phyloP scores from a whole-genome alignment of 1,140 invertebrate species.

The Aporrectodea caliginosa region DNA sequence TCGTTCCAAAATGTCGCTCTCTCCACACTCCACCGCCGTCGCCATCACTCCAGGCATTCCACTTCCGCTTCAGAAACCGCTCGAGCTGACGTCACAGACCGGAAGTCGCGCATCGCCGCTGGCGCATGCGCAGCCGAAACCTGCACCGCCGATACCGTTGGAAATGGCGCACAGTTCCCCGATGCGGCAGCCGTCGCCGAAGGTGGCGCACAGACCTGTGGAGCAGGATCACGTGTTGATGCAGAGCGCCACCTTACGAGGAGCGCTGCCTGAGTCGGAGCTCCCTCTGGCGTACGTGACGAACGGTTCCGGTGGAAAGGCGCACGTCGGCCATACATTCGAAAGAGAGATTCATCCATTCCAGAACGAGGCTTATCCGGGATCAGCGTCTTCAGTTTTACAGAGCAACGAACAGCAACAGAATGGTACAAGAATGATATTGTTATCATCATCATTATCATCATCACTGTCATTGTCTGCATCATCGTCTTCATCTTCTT shows the following conservation, averaged over 20 bases:
- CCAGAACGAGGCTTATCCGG: conserved; percentile 45
- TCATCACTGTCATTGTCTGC: too few species aligned
- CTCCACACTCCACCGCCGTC: conserved; percentile 32
- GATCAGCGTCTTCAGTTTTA: conserved; percentile 41
- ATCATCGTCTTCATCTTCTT: too few species aligned
- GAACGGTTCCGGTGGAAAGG: conserved; percentile 49
- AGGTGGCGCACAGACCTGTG: background rate
- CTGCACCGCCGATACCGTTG: too few species aligned
- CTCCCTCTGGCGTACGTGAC: conserved; percentile 51
- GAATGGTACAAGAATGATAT: too few species aligned
- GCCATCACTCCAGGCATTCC: conserved; percentile 37
- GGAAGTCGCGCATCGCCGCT: background rate
- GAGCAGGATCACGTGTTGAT: background rate
- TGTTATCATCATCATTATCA: too few species aligned
- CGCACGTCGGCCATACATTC: conserved; percentile 45
- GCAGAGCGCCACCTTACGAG: background rate
- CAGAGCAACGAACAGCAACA: conserved; percentile 41
- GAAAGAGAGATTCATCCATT: conserved; percentile 39
- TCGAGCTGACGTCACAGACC: background rate
- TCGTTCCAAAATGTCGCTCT: conserved; percentile 31
- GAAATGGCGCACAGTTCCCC: background rate
- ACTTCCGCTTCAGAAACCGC: conserved; percentile 22
- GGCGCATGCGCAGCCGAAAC: conserved; percentile 7
- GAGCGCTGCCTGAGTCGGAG: background rate
- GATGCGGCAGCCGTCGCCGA: background rate